Conservation (phyloP, 2,888 invertebrate genomes). For the Tiliacea aurago region DNA sequence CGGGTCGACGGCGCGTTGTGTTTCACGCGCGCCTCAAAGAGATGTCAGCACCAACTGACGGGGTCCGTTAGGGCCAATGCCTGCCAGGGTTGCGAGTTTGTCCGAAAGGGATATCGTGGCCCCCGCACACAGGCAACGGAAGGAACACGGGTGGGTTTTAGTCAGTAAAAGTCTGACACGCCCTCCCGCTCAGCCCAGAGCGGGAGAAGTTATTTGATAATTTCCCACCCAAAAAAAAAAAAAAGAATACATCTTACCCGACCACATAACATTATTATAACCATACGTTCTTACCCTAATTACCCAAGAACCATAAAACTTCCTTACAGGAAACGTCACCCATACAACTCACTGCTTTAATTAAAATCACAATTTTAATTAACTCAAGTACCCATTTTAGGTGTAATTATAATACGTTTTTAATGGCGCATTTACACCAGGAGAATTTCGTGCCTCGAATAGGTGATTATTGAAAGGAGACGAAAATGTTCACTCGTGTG, state of each 20-base stretch:
- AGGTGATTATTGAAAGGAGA: neutral
- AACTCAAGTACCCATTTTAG: constrained; percentile 48
- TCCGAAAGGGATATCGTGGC: no score
- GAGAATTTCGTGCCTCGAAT: constrained; percentile 6
- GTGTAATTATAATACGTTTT: constrained; percentile 47
- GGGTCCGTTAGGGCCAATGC: no score
- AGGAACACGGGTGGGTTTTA: no score
- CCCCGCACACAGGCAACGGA: no score
- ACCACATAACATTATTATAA: neutral
- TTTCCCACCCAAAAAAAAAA: no score
- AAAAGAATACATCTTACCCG: neutral
- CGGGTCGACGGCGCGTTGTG: no score
- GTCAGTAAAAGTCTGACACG: no score
- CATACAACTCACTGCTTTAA: constrained; percentile 38
- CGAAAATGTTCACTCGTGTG: neutral
- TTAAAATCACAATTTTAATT: constrained; percentile 63
- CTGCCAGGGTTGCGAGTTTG: no score
- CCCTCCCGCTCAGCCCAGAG: no score
- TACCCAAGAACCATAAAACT: constrained; percentile 20
- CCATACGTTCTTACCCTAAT: constrained; percentile 19
- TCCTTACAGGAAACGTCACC: neutral
- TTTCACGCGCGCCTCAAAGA: no score
- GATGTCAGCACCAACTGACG: no score
- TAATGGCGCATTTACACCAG: constrained; percentile 21
- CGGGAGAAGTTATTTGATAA: no score